Evolutionary conservation across 2,888 invertebrate genomes (phyloP), one percentile per base, ranked within the genome.

Genomic region (Strigamia maritima): DNA sequence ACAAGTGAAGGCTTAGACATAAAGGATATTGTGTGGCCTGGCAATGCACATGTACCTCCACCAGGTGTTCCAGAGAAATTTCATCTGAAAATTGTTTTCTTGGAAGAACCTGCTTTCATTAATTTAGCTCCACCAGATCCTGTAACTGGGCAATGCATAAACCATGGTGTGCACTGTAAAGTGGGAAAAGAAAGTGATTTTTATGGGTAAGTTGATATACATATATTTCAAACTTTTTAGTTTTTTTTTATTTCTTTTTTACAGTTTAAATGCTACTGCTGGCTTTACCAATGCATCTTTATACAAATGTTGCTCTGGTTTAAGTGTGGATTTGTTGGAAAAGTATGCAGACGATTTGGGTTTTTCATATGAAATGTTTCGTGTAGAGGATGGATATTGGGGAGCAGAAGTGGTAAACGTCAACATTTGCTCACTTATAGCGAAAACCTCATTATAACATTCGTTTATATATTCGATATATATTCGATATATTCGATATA

Each of bases 11-110:
- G 86, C 4, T 89, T 99, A 74, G 93, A 95, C 84, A 97, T 99
- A 85, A 94, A 97, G 85, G 98, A 97, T 85, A 97, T 99, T 83
- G 95, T 97, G 22, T 99, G 99, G 99, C 98, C 98, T 0, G 98
- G 97, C 6, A 94, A 94, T 82, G 91, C 93, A 80, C 95, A 97
- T 84, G 95, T 95, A 28, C 98, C 99, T 8, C 99, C 99, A 0
- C 94, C 95, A 86, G 98, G 98, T 40, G 95, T 96, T n/a, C 98
- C 98, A 0, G 97, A 97, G 86, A 97, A 97, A 87, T 97, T 97
- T 87, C 94, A 97, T 87, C 90, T 98, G 86, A 93, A 93, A 80
- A 85, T 88, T 82, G 94, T 95, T 65, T 98, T 97, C 85, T 89
- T 97, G 83, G 94, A 97, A 86, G 98, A 98, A 86, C 93, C 95